Base-by-base conservation (phyloP, 2,113 vertebrate genomes). In the Cebidichthys violaceus region DNA sequence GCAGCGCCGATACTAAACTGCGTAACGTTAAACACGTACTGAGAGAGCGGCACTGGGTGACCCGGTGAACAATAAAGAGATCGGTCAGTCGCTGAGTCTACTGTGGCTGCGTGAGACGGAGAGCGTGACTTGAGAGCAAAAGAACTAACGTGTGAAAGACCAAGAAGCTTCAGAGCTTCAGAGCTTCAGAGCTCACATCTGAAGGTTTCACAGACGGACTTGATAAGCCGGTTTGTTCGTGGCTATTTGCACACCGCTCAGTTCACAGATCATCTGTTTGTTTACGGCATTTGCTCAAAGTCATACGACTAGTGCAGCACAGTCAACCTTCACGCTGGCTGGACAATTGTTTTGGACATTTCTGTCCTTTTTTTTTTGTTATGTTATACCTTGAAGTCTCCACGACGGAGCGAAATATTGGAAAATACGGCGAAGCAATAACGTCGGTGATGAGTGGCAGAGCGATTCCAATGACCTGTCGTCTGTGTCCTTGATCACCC, bases 401-500 rank as follows among this genome's bases (percentile, higher is more conserved):
- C 4, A 9, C 41, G 72, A 86, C 43, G 14, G 4, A 35, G 57
- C 15, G 65, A 67, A 82, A 59, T 29, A 60, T n/a, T 70, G 52
- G 11, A 47, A 15, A 79, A 77, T 29, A 65, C 22, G 47, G 27
- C 33, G 10, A 33, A 60, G 17, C 55, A 45, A 66, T 35, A 31
- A 14, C 1, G 0, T 50, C 59, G 37, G 54, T 45, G 76, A n/a
- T 35, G 70, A 70, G 62, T 15, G 20, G 31, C 31, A 35, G 55
- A 69, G 70, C 35, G 76, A 74, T 60, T 33, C 18, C 73, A 73
- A 81, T 77, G 9, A 71, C 54, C 72, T 50, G 73, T 83, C 84
- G 59, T 77, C 54, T 77, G 81, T 79, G 78, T 62, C 74, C 82
- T 66, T 76, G 18, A 68, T 71, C 35, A 35, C 18, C 47, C 35